Evolutionary conservation across 64 coral and sea anemone species (phyloP).

Genomic region (Dendrophyllia cribrosa): DNA sequence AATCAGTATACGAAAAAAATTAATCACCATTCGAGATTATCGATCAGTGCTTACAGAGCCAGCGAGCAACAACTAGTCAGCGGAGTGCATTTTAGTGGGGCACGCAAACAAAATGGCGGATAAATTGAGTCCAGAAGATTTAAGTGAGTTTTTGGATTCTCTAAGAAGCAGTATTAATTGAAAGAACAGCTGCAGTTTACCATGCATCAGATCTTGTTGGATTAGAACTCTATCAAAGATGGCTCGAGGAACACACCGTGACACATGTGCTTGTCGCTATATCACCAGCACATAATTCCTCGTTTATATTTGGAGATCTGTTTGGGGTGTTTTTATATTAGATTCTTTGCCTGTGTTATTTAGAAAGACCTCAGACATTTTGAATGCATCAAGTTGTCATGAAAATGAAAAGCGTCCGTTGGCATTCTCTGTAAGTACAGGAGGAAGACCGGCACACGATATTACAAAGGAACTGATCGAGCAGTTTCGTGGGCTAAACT

Average conservation of each 20-base stretch:
- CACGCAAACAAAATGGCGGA: too few relatives aligned
- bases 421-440: slow-evolving; percentile 48
- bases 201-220: too few relatives aligned
- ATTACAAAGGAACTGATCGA: slow-evolving; percentile 65
- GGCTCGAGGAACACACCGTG: slow-evolving; percentile 48
- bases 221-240: slow-evolving; percentile 23
- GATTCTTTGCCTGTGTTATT: not conserved
- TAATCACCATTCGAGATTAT: too few relatives aligned
- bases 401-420: not conserved
- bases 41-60: too few relatives aligned
- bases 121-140: too few relatives aligned
- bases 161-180: too few relatives aligned
- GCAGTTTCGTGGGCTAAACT: slow-evolving; percentile 71
- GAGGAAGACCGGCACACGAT: slow-evolving; percentile 49
- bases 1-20: not conserved
- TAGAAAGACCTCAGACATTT: not conserved
- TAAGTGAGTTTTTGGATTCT: too few relatives aligned
- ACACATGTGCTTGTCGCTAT: slow-evolving; percentile 18
- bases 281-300: slow-evolving; percentile 21
- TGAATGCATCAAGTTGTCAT: not conserved
- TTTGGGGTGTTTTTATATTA: slow-evolving; percentile 37
- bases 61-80: too few relatives aligned
- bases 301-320: slow-evolving; percentile 1
- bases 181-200: too few relatives aligned
- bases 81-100: too few relatives aligned